A percentile compares a stretch with the other conserved stretches of the same genome.
Conservation (phyloP, 2,113 vertebrate species). For the Odocoileus hemionus region DNA sequence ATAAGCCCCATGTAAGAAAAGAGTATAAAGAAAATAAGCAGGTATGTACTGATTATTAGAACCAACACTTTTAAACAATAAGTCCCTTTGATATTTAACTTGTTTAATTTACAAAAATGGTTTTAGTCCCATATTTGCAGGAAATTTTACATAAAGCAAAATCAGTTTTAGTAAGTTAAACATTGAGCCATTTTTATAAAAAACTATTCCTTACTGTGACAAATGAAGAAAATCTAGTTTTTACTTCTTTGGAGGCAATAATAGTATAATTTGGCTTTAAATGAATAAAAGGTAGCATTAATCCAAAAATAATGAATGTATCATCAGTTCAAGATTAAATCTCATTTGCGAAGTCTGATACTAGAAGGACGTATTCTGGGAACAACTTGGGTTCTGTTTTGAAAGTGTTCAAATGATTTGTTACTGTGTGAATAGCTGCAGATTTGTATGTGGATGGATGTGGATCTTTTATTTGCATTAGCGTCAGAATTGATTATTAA, state of each 20-base stretch:
- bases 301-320: background rate
- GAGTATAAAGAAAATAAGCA: background rate
- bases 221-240: background rate
- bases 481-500: background rate
- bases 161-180: constrained; percentile 11
- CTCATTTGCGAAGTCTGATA: background rate
- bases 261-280: constrained; percentile 29
- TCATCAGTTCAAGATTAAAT: background rate
- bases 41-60: background rate
- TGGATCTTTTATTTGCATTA: background rate
- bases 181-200: background rate
- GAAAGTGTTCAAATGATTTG: constrained; percentile 19
- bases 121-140: background rate
- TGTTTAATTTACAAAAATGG: constrained; percentile 24
- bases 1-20: constrained; percentile 11
- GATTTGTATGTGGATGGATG: background rate
- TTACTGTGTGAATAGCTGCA: background rate
- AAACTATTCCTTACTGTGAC: background rate
- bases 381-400: constrained; percentile 35
- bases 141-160: background rate
- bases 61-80: background rate
- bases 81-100: constrained; percentile 18
- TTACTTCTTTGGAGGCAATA: constrained; percentile 8
- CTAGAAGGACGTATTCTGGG: background rate
- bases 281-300: constrained; percentile 5